These are phyloP conservation scores for Drosophila parabipectinata DNA, from an alignment of 1,140 invertebrate genomes.

Conservation along the genomic window DNA sequence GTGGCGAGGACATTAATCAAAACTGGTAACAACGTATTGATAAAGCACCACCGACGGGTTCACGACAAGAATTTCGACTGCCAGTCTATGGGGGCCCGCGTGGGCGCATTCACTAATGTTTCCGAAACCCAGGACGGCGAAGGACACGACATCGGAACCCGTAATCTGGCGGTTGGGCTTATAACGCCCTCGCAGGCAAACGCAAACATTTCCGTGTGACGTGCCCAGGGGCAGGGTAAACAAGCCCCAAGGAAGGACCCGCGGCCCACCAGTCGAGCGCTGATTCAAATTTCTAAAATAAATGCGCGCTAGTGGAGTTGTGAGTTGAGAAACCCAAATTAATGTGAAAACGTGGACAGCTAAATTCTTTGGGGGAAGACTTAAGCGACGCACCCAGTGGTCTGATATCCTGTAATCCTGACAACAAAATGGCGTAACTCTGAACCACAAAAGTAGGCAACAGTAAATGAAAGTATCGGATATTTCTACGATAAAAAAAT, in stretches of 20 bases:
- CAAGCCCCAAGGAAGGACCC: constrained; percentile 15
- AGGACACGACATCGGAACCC: constrained; percentile 61
- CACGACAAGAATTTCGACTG: constrained; percentile 21
- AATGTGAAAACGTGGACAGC: constrained; percentile 52
- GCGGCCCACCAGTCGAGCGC: constrained; percentile 42
- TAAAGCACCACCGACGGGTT: constrained; percentile 36
- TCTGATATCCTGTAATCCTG: constrained; percentile 18
- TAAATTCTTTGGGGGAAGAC: constrained; percentile 33
- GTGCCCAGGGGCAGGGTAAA: constrained; percentile 40
- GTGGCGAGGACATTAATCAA: constrained; percentile 63
- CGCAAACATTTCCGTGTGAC: constrained; percentile 59
- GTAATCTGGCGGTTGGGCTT: constrained; percentile 49
- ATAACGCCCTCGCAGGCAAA: constrained; percentile 33
- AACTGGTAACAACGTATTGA: constrained; percentile 61
- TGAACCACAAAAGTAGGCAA: background rate
- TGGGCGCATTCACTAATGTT: constrained; percentile 47
- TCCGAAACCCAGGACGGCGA: constrained; percentile 28
- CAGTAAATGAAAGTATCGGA: background rate
- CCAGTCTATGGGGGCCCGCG: constrained; percentile 37
- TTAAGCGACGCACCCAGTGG: constrained; percentile 9
- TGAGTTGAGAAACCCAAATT: constrained; percentile 23
- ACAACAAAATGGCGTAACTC: background rate
- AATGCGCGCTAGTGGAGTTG: constrained; percentile 30
- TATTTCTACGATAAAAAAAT: background rate
- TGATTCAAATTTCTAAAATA: constrained; percentile 74